These are phyloP conservation scores for Thalassarche chlororhynchos DNA, from an alignment of 2,113 vertebrate genomes.

Conservation along the genomic window DNA sequence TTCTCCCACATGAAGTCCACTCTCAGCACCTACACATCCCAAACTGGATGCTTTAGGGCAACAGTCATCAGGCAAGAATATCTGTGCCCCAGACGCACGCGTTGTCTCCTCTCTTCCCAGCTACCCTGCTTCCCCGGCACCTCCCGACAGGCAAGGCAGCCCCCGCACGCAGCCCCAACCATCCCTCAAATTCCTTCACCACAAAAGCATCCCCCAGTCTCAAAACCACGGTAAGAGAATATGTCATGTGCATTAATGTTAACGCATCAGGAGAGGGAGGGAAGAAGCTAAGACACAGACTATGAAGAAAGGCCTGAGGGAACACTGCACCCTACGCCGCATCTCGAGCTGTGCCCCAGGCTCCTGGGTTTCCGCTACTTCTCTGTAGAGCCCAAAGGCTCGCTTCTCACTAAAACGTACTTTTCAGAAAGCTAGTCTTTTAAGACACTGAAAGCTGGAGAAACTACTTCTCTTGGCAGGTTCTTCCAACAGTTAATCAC, in stretches of 20 bases:
- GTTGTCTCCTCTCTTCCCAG: background rate
- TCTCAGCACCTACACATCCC: background rate
- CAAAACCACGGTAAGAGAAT: background rate
- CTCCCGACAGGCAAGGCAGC: fast-evolving
- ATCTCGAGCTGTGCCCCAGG: fast-evolving
- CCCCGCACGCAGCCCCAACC: background rate
- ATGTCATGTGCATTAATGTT: fast-evolving
- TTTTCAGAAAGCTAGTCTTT: background rate
- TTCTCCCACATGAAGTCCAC: background rate
- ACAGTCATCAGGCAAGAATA: background rate
- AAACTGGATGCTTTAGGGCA: background rate
- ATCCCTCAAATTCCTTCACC: background rate
- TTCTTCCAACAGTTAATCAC: conserved; percentile 3
- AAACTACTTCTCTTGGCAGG: background rate
- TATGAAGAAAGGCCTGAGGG: background rate
- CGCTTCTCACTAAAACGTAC: background rate
- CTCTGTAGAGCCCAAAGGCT: background rate
- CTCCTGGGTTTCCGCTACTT: background rate
- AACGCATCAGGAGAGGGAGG: background rate
- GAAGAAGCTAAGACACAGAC: background rate
- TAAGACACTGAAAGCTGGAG: background rate
- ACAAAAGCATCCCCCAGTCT: background rate
- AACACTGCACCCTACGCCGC: background rate
- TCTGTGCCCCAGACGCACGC: background rate
- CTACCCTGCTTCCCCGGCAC: background rate